These are phyloP conservation scores for Myzus persicae DNA, from an alignment of 1,140 invertebrate genomes.

Conservation along the genomic window DNA sequence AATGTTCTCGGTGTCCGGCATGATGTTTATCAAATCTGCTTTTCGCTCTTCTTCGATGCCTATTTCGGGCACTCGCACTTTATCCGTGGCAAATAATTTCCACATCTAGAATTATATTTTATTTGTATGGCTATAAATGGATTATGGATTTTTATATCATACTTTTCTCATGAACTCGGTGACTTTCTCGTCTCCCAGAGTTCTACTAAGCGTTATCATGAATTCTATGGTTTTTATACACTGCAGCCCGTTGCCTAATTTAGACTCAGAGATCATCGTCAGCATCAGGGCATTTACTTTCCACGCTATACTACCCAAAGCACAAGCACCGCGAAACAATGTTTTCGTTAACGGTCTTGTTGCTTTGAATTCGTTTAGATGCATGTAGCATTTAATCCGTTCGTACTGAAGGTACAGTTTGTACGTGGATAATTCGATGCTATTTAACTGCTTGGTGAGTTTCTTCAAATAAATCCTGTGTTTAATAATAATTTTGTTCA, in stretches of 20 bases:
- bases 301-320: neutral
- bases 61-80: neutral
- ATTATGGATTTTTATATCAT: neutral
- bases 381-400: constrained; percentile 23
- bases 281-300: constrained; percentile 16
- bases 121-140: no score
- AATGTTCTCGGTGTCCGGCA: neutral
- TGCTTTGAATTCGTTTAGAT: neutral
- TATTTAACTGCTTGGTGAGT: neutral
- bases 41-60: neutral
- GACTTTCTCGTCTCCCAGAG: neutral
- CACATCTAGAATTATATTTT: neutral
- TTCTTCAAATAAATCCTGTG: neutral
- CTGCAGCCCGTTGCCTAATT: neutral
- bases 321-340: neutral
- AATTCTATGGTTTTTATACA: neutral
- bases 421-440: neutral
- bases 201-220: neutral
- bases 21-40: neutral
- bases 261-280: neutral
- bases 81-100: neutral
- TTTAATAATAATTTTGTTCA: neutral
- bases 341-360: neutral
- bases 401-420: constrained; percentile 15
- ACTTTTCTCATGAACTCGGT: constrained; percentile 23